Percentiles rank a stretch among this genome's conserved stretches.
Conservation (phyloP, 2,113 vertebrate species). For the Podarcis cretensis region DNA sequence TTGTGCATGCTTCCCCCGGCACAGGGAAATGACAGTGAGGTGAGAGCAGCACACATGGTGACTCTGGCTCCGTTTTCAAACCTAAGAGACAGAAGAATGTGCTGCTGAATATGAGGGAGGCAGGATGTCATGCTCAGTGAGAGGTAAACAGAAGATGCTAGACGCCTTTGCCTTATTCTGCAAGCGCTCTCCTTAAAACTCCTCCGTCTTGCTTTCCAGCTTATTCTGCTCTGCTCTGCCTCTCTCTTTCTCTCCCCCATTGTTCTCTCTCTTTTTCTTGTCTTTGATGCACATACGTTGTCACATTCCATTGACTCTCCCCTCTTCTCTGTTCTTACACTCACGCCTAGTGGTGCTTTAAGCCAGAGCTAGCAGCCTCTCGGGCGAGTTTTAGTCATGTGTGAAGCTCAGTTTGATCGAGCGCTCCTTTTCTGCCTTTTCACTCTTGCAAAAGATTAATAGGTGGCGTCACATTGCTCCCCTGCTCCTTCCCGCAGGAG, state of each 20-base stretch:
- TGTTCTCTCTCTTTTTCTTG: constrained; percentile 72
- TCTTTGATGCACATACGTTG: constrained; percentile 83
- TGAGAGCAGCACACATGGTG: constrained; percentile 70
- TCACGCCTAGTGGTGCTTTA: constrained; percentile 81
- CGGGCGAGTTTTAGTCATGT: constrained; percentile 84
- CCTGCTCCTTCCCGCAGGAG: constrained; percentile 78
- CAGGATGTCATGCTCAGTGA: constrained; percentile 73
- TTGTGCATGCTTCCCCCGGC: not conserved
- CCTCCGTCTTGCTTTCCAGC: constrained; percentile 61
- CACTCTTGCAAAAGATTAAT: constrained; percentile 84
- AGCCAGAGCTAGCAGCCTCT: constrained; percentile 83
- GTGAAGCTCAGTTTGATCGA: constrained; percentile 82
- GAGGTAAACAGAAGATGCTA: constrained; percentile 82
- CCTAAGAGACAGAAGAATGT: constrained; percentile 74
- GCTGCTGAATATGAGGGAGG: constrained; percentile 77
- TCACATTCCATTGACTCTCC: constrained; percentile 85
- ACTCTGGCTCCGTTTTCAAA: constrained; percentile 78
- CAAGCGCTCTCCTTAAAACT: constrained; percentile 69
- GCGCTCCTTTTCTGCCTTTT: constrained; percentile 82
- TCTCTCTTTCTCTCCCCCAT: constrained; percentile 61
- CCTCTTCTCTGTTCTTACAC: constrained; percentile 77
- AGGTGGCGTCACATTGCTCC: constrained; percentile 82
- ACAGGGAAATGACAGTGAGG: constrained; percentile 70
- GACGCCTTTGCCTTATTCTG: constrained; percentile 79
- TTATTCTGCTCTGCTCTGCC: constrained; percentile 42